Evolutionary conservation across 2,113 vertebrate genomes (phyloP).

Genomic region (Eurypyga helias): DNA sequence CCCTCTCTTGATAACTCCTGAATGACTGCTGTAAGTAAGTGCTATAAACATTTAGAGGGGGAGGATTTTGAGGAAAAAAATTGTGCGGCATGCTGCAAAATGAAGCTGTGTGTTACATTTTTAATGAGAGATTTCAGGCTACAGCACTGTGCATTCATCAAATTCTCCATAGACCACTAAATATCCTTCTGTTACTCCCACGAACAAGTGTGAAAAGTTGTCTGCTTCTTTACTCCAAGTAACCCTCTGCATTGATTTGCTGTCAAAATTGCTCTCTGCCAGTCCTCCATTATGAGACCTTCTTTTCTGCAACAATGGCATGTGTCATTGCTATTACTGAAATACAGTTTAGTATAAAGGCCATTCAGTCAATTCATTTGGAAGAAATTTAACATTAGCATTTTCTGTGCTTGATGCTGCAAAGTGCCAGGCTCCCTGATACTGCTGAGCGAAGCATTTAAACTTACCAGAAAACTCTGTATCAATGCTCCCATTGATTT

Average conservation of each 20-base stretch:
- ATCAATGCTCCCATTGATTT: neutral
- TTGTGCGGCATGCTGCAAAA: neutral
- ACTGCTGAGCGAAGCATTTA: neutral
- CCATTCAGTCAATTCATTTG: constrained; percentile 37
- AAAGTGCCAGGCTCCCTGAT: neutral
- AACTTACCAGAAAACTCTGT: neutral
- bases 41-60: neutral
- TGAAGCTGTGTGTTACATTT: neutral
- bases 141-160: neutral
- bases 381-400: neutral
- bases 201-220: neutral
- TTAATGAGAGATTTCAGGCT: neutral
- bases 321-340: neutral
- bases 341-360: neutral
- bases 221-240: neutral
- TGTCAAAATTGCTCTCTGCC: constrained; percentile 27
- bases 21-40: neutral
- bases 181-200: constrained; percentile 1
- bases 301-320: neutral
- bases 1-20: neutral
- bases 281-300: neutral
- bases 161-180: neutral
- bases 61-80: neutral
- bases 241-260: neutral
- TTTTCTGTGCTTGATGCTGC: neutral